Base-by-base conservation (phyloP, 2,888 invertebrate genomes). In the Melinopterus prodromus region DNA sequence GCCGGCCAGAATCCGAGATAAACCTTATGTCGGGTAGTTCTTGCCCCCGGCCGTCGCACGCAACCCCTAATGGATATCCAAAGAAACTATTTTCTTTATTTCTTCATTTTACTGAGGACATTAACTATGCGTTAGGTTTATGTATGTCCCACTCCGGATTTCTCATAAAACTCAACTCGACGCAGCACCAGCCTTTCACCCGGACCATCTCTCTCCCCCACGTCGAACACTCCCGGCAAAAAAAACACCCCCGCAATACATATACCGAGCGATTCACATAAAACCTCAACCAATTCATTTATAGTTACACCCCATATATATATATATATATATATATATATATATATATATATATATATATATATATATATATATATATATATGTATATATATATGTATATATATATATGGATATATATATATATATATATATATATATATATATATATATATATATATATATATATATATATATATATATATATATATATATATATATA, bases 1-100 rank as follows among this genome's bases (percentile, higher is more conserved):
- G 82, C 83, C 84, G 84, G 85, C 81, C 84, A 84, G 83, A 84
- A 85, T 84, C 81, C 82, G 80, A 84, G 84, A 84, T 84, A 84
- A 85, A 85, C 84, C 83, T 82, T 83, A 83, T 84, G 84, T 84
- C 83, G 81, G 82, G 82, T 83, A 82, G 80, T 82, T 77, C 77
- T 76, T 78, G 79, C 77, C 81, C 82, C 82, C 82, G 78, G 81
- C 79, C 80, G 78, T 80, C 81, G 81, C 82, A 84, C 85, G 83
- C 84, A 84, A 84, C 82, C 78, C 81, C 82, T 84, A 85, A 85
- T 84, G 84, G 84, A 84, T 84, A 84, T 84, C 83, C 81, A 83
- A 84, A 83, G 84, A 83, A 83, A 83, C 81, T 81, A 79, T 82
- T 81, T 81, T 71, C 81, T 84, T 80, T 80, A 74, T 80, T 80